Evolutionary conservation across 2,888 invertebrate genomes (phyloP), one percentile per base, ranked within the genome.

Genomic region (Tolmerus cingulatus): DNA sequence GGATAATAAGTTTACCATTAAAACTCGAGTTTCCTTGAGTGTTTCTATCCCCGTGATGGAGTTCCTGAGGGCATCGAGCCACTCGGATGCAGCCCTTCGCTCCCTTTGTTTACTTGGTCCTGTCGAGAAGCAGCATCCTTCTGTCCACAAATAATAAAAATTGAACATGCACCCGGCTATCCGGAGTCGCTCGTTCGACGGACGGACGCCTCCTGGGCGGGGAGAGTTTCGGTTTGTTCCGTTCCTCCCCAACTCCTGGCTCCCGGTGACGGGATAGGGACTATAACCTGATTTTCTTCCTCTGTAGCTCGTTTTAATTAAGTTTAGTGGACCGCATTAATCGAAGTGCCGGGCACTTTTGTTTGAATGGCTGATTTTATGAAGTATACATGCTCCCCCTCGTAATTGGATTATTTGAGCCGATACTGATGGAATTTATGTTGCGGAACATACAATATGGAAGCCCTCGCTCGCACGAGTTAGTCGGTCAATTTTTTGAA

Each of bases 251-350:
- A 34, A 14, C 9, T 16, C n/a, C 5, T n/a, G 12, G 4, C 1
- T 16, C n/a, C 16, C 14, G 76, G 34, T 27, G 76, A 76, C 76
- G 40, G 76, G 19, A 37, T 37, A 30, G 55, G 27, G 14, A 23
- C 27, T 8, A 37, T 81, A 81, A 81, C 81, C 51, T 81, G 81
- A 55, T 81, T 78, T 81, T 81, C 81, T 81, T 55, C 81, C 55
- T 81, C 16, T 55, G 46, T 27, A 81, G 51, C 27, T 81, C 30
- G 55, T 81, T 81, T 81, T 81, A 81, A 81, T 81, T 81, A 81
- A 81, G 81, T 81, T 81, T 81, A 81, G 81, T 81, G 81, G 81
- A 81, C 81, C 81, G 81, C 81, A 81, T 81, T 81, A 81, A 81
- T 81, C 81, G 81, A 81, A 81, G 81, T 81, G 81, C 81, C 81